These are phyloP conservation scores for Odontamblyopus rebecca DNA, from an alignment of 2,797 vertebrate species.

Conservation along the genomic window DNA sequence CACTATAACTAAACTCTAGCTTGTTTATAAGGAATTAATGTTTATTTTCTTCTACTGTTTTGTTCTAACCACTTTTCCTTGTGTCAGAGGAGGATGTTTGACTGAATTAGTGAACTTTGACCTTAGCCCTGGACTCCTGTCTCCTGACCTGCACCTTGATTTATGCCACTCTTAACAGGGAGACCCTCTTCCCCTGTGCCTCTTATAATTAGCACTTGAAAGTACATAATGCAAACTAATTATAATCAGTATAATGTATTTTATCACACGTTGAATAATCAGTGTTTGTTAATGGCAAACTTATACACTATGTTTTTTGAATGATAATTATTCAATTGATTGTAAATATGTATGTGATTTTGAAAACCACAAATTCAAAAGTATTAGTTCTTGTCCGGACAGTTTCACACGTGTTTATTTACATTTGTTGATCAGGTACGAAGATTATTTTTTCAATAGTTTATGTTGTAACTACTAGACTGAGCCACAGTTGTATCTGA, in stretches of 20 bases:
- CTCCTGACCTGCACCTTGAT: constrained; percentile 76
- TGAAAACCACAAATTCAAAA: constrained; percentile 76
- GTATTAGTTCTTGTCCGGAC: constrained; percentile 76
- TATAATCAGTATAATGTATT: constrained; percentile 74
- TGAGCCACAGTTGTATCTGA: constrained; percentile 82
- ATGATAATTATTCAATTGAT: constrained; percentile 78
- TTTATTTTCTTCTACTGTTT: constrained; percentile 34
- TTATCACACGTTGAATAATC: constrained; percentile 73
- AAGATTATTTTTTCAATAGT: constrained; percentile 55
- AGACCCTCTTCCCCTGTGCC: constrained; percentile 28
- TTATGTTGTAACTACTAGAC: constrained; percentile 80
- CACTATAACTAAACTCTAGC: constrained; percentile 34
- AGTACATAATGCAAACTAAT: constrained; percentile 73
- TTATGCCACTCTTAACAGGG: constrained; percentile 70
- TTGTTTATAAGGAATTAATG: constrained; percentile 26
- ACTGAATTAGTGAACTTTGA: constrained; percentile 76
- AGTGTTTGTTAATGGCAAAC: constrained; percentile 73
- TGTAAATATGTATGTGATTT: constrained; percentile 78
- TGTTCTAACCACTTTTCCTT: constrained; percentile 76
- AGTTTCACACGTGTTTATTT: constrained; percentile 64
- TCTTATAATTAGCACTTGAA: constrained; percentile 82
- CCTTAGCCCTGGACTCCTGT: constrained; percentile 52
- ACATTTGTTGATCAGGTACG: constrained; percentile 71
- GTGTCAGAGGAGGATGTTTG: constrained; percentile 71
- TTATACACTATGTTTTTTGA: constrained; percentile 61